Base-by-base conservation (phyloP, 30 jellyfish, hydroid and myxozoan species). In the Aurelia sp. region DNA sequence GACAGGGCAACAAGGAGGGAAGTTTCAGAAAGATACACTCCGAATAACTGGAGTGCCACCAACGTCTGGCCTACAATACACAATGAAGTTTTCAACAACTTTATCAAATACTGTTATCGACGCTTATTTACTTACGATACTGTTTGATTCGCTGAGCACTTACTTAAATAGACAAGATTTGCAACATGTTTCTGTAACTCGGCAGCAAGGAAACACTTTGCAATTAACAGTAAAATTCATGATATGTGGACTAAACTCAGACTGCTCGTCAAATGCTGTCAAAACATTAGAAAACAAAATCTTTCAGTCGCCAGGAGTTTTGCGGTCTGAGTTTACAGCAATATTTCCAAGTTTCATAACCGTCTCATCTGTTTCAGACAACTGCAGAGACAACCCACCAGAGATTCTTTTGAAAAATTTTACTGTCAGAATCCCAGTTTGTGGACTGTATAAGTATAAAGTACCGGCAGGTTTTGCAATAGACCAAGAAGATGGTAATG, bases 371-470 rank as follows among this genome's bases (percentile, higher is more conserved):
- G 90, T 94, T 74, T 31, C 96, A 23, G 96, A 81, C 72, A 92
- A 96, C 27, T 94, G 99, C 83, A 66, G 62, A 41, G 82, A 94
- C 58, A 66, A 84, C 21, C 99, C 99, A 3, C 99, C 99, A 27
- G 77, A 51, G n/a, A 71, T 88, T 50, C 92, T 76, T 21, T 61
- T 74, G 19, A 85, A 74, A 10, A 67, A 50, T 63, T 62, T 77
- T 11, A 94, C 68, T 51, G 62, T 94, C 58, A 65, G 86, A 10
- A 59, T 89, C 27, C 86, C 91, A 21, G 41, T 89, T n/a, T 82
- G 97, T 74, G 99, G 99, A 6, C 40, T 81, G n/a, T 66, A 35
- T n/a, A 79, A 74, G 13, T 90, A 73, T 50, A 37, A 40, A 47
- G 55, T 90, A 27, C 92, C 79, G 15, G 53, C 77, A 6, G 71